Base-by-base conservation (phyloP, 2,888 invertebrate genomes). In the Trichogramma evanescens region DNA sequence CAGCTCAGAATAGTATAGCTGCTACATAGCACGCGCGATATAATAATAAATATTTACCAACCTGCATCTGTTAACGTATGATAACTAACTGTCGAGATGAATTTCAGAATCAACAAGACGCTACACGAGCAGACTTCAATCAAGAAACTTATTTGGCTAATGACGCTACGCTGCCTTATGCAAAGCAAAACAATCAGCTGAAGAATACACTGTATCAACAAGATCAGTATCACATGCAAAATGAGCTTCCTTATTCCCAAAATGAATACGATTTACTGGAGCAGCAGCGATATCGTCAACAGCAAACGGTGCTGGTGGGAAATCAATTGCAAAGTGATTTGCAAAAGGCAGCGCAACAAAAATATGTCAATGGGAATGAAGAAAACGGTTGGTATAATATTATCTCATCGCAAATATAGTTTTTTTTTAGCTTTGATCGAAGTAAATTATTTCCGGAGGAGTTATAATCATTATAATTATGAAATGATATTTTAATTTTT, bases 281-380 rank as follows among this genome's bases (percentile, higher is more conserved):
- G 9, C 71, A 69, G 56, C 63, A 69, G 6, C 51, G 61, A n/a
- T 72, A 75, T 48, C 72, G 72, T 45, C 72, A 70, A 58, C 72
- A 72, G 46, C 72, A 70, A 58, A 74, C 74, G 70, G 61, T 75
- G 9, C 50, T 61, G 2, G 70, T 74, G 26, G 74, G 71, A 49
- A 75, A 76, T 65, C 73, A 72, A 41, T 59, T 72, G 49, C 76
- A 74, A 63, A 65, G 63, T 38, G 62, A 67, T 5, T 73, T 72
- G 57, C 76, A 74, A 46, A 76, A 73, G 61, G 58, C 67, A 4
- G 67, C 66, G 0, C 46, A 68, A 3, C 68, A 71, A 1, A 76
- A 76, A 54, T 73, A 73, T 26, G 10, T 63, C n/a, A 68, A 62
- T 13, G 39, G 40, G 2, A 66, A 66, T 42, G 70, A 69, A 69